Base-by-base conservation (phyloP, 2,888 invertebrate species). In the Nycteola revayana region DNA sequence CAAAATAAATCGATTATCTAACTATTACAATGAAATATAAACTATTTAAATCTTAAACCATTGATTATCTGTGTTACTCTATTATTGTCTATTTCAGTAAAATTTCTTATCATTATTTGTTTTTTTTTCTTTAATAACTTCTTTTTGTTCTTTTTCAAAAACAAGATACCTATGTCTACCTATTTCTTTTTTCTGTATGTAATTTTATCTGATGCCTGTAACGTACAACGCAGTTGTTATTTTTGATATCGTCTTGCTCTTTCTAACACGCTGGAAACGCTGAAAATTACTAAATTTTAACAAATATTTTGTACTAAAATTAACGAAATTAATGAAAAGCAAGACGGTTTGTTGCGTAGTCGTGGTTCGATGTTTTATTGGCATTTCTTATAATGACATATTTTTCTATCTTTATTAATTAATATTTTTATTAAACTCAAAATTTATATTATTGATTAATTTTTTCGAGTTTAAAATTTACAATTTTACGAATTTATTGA, bases 211-310 rank as follows among this genome's bases (percentile, higher is more conserved):
- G 53, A 58, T 61, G 60, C 45, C 41, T 57, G 40, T 57, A 45
- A 65, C 53, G 78, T 77, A 77, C 76, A 79, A 79, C 64, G 78
- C 78, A 79, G 78, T 78, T 75, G 53, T 60, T 48, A 50, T 42
- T 59, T 28, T 56, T 29, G 25, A 28, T 25, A 29, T 46, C 46
- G 49, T 56, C 65, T 68, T 66, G 54, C 61, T 69, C 56, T 70
- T 63, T 65, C 52, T 60, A 57, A 60, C 46, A 41, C 29, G 20
- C 33, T 39, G 36, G 10, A 36, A 33, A 51, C 30, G 39, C 42
- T 42, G 28, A 28, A 34, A 25, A 3, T 32, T 32, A 50, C 29
- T 7, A 25, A 27, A 28, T 34, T 46, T 21, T 49, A 51, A 58
- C 43, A 32, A 32, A 34, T 25, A 14, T 14, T 41, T 30, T 31